phyloP scores from a whole-genome alignment of 2,888 invertebrate genomes.

The Dromius quadrimaculatus region DNA sequence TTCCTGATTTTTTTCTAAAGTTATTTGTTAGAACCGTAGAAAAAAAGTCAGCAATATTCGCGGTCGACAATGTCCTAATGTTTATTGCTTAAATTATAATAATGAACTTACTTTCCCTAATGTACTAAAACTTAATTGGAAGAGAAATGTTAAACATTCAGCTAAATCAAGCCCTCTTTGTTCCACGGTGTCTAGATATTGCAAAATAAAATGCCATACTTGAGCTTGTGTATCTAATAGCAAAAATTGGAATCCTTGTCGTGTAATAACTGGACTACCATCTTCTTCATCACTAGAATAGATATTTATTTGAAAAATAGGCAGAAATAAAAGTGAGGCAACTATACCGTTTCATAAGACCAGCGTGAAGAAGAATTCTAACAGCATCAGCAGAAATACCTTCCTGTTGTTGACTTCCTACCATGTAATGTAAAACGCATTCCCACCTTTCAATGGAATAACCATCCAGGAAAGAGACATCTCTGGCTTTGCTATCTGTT shows the following conservation, averaged over 20 bases:
- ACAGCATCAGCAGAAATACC: conserved; percentile 96
- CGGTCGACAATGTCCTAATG: too few relatives aligned
- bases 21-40: too few relatives aligned
- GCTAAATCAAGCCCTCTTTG: conserved; percentile 87
- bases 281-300: conserved; percentile 79
- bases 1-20: too few relatives aligned
- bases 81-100: too few relatives aligned
- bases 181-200: conserved; percentile 94
- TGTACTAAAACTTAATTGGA: conserved; percentile 95
- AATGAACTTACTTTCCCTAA: conserved; percentile 80
- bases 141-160: conserved; percentile 94
- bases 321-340: background rate
- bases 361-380: conserved; percentile 90
- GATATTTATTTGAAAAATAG: conserved; percentile 33
- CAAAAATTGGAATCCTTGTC: conserved; percentile 97
- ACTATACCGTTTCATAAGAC: conserved; percentile 88
- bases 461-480: conserved; percentile 87
- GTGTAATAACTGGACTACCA: conserved; percentile 88
- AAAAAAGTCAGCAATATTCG: too few relatives aligned
- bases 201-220: conserved; percentile 97
- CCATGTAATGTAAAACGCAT: conserved; percentile 96
- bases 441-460: conserved; percentile 97
- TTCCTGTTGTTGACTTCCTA: conserved; percentile 90
- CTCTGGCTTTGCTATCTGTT: conserved; percentile 88
- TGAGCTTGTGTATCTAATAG: conserved; percentile 93